Percentiles rank a stretch among this genome's conserved stretches.
Evolutionary conservation across 2,113 vertebrate genomes (phyloP).

Genomic region (Megaptera novaeangliae): DNA sequence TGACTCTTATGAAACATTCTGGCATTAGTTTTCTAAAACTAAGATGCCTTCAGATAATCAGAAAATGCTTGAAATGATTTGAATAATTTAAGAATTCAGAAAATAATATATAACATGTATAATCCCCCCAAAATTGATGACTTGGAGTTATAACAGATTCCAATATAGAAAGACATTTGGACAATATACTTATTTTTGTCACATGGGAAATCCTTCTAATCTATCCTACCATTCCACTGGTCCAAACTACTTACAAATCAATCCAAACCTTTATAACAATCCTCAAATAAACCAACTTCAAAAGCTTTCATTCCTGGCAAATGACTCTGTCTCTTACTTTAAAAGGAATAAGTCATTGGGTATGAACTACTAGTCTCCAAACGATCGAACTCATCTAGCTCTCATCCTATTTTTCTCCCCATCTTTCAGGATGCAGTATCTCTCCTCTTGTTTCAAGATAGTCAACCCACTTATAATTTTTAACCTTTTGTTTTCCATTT

Average conservation of each 20-base stretch:
- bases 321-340: not conserved
- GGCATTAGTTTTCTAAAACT: constrained; percentile 52
- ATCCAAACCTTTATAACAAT: not conserved
- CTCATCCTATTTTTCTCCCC: not conserved
- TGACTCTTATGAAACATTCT: constrained; percentile 67
- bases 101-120: not conserved
- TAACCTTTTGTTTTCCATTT: not conserved
- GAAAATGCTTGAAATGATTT: not conserved
- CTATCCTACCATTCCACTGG: not conserved
- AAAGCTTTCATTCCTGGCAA: not conserved
- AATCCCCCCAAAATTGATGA: not conserved
- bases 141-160: not conserved
- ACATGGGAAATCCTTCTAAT: not conserved
- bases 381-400: not conserved
- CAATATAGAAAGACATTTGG: not conserved
- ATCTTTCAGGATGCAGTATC: not conserved
- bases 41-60: constrained; percentile 46
- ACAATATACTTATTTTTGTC: not conserved
- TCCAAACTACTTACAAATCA: not conserved
- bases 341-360: not conserved
- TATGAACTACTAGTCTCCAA: not conserved
- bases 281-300: not conserved
- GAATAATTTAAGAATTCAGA: constrained; percentile 44
- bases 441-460: not conserved
- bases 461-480: not conserved